A percentile compares a stretch with the other conserved stretches of the same genome.
These are phyloP conservation scores for Eurois occulta DNA, from an alignment of 2,888 invertebrate species.

Conservation along the genomic window DNA sequence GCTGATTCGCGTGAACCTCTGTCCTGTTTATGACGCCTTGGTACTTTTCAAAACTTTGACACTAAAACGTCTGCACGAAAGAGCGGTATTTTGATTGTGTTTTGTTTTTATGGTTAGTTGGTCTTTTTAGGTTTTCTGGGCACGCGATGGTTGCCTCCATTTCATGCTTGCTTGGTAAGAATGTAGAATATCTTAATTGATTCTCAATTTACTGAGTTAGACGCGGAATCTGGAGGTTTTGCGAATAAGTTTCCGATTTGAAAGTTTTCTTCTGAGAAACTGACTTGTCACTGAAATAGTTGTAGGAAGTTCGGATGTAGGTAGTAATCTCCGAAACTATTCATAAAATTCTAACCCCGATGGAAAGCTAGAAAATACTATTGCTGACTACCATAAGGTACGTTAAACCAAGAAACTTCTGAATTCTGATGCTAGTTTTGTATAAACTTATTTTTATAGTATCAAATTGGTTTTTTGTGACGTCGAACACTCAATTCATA, in stretches of 20 bases:
- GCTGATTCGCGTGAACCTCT: constrained; percentile 37
- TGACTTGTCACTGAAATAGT: too few species aligned
- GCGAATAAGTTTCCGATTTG: not conserved
- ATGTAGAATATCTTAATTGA: not conserved
- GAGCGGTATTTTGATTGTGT: constrained; percentile 49
- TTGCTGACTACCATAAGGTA: too few species aligned
- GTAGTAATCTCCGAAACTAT: not conserved
- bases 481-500: not conserved
- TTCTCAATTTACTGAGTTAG: not conserved
- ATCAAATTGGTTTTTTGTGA: not conserved
- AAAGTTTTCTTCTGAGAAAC: too few species aligned
- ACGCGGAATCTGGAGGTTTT: not conserved
- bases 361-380: not conserved
- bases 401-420: too few species aligned
- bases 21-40: constrained; percentile 44
- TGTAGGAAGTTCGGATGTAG: not conserved
- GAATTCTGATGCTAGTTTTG: not conserved
- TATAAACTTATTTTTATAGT: not conserved
- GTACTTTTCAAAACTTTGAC: constrained; percentile 57
- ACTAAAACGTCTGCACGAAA: constrained; percentile 59
- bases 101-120: constrained; percentile 50
- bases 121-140: constrained; percentile 33
- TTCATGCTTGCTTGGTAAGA: constrained; percentile 35
- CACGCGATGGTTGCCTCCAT: constrained; percentile 45
- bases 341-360: not conserved